Conservation (phyloP, 2,888 invertebrate species). For the Griposia aprilina region DNA sequence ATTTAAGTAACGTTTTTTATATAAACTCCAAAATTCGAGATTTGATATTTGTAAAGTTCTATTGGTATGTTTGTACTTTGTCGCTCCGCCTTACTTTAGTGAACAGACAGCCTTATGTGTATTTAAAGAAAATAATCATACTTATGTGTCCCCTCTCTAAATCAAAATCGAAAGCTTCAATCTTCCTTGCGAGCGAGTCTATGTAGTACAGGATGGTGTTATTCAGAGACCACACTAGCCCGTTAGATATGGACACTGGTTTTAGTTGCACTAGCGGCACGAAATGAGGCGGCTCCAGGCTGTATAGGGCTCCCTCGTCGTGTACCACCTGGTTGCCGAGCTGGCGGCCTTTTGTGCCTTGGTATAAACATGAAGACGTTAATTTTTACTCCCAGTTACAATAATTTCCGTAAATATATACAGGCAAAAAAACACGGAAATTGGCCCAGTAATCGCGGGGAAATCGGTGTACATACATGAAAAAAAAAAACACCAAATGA, state of each 20-base stretch:
- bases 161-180: constrained; percentile 92
- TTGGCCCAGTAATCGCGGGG: no score
- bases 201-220: constrained; percentile 91
- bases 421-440: no score
- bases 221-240: constrained; percentile 91
- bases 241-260: constrained; percentile 92
- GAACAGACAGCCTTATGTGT: background rate
- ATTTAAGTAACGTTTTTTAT: background rate
- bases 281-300: constrained; percentile 75
- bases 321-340: constrained; percentile 43
- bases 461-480: no score
- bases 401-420: no score
- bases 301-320: constrained; percentile 71
- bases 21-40: background rate
- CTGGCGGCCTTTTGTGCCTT: constrained; percentile 64
- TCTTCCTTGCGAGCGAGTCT: constrained; percentile 89
- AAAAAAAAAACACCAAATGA: no score
- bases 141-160: constrained; percentile 78
- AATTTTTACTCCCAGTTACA: background rate
- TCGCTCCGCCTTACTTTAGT: background rate
- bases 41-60: background rate
- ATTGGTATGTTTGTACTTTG: background rate
- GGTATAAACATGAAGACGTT: background rate
- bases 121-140: constrained; percentile 33
- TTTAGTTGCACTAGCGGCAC: constrained; percentile 64